These are phyloP conservation scores for Macrochelys suwanniensis DNA, from an alignment of 2,797 vertebrate species.

Conservation along the genomic window DNA sequence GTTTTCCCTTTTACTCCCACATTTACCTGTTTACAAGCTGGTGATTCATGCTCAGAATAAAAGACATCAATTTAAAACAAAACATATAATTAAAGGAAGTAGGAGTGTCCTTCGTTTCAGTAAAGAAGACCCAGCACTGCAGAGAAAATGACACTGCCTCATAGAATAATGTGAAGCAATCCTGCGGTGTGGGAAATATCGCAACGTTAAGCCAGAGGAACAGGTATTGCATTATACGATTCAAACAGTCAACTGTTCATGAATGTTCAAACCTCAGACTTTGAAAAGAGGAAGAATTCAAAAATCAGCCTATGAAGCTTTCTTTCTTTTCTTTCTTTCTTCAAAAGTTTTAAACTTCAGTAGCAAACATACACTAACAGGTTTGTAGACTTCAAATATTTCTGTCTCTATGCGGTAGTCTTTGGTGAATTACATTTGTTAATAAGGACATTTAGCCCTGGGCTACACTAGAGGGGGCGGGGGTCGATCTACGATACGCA, in stretches of 20 bases:
- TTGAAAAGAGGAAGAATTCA: slow-evolving; percentile 77
- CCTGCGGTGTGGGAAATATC: slow-evolving; percentile 80
- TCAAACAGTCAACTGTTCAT: slow-evolving; percentile 80
- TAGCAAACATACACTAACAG: slow-evolving; percentile 56
- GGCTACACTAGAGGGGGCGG: too few relatives aligned
- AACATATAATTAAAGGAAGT: slow-evolving; percentile 81
- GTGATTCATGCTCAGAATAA: slow-evolving; percentile 78
- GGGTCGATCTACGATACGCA: too few relatives aligned
- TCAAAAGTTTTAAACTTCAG: background rate
- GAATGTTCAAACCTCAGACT: slow-evolving; percentile 74
- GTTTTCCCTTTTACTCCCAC: slow-evolving; percentile 77
- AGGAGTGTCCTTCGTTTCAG: slow-evolving; percentile 75
- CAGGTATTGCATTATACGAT: slow-evolving; percentile 81
- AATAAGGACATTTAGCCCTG: background rate
- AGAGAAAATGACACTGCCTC: slow-evolving; percentile 78
- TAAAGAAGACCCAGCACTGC: slow-evolving; percentile 74
- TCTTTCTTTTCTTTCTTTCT: background rate
- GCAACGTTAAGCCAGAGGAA: slow-evolving; percentile 82
- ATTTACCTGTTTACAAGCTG: slow-evolving; percentile 79
- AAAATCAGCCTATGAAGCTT: slow-evolving; percentile 29
- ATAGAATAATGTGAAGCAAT: slow-evolving; percentile 80
- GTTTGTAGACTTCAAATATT: slow-evolving; percentile 67
- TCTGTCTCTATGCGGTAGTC: slow-evolving; percentile 72
- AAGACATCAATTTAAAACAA: slow-evolving; percentile 79
- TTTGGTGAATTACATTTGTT: slow-evolving; percentile 37